Evolutionary conservation across 2,113 vertebrate species (phyloP).

Genomic region (Rattus norvegicus): DNA sequence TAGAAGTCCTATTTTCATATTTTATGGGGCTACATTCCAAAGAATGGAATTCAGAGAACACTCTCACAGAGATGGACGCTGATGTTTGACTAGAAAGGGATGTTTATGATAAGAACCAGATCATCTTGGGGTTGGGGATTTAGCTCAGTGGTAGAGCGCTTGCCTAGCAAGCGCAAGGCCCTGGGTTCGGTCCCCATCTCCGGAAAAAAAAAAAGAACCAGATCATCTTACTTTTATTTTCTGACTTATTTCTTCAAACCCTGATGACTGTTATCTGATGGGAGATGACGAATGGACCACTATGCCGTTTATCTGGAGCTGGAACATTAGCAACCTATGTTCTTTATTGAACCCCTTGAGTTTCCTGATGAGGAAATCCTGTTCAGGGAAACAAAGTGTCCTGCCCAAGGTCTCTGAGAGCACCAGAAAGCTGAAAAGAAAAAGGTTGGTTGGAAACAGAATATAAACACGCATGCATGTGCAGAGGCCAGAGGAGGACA

Average conservation of each 20-base stretch:
- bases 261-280: background rate
- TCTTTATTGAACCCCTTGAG: background rate
- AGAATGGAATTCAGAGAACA: slow-evolving; percentile 13
- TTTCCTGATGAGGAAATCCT: slow-evolving; percentile 27
- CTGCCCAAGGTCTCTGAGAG: background rate
- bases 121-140: too few species aligned
- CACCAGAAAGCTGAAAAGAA: background rate
- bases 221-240: slow-evolving; percentile 10
- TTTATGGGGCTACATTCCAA: background rate
- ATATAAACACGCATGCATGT: background rate
- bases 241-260: slow-evolving; percentile 34
- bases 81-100: background rate
- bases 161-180: too few species aligned
- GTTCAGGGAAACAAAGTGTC: background rate
- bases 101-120: background rate
- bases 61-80: background rate
- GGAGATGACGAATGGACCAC: background rate
- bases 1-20: background rate
- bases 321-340: background rate
- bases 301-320: background rate
- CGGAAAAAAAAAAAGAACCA: too few species aligned
- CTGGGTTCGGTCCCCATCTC: too few species aligned
- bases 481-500: too few species aligned
- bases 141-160: too few species aligned
- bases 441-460: background rate